Conservation (phyloP, 2,113 vertebrate species). For the Ranitomeya variabilis region DNA sequence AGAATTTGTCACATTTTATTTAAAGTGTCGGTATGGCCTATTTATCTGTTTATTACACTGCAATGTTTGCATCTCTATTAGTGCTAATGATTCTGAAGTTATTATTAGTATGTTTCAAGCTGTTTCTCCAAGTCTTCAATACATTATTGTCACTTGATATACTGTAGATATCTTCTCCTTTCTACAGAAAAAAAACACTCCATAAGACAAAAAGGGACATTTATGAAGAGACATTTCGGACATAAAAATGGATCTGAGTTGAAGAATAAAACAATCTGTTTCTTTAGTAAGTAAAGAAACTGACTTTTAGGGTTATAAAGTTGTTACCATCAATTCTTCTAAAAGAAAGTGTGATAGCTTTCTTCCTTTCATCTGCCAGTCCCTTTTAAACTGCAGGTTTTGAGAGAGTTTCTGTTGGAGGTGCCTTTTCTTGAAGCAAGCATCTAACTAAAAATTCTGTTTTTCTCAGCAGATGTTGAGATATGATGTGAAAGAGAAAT, state of each 20-base stretch:
- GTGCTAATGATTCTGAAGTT: not conserved
- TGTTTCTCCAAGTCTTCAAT: not conserved
- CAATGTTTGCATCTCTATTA: not conserved
- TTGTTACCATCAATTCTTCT: slow-evolving; percentile 68
- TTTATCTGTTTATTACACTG: not conserved
- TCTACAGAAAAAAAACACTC: slow-evolving; percentile 6
- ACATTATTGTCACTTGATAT: not conserved
- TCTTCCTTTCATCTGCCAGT: slow-evolving; percentile 66
- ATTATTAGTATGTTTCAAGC: not conserved
- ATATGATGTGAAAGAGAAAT: slow-evolving; percentile 72
- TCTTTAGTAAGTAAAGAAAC: slow-evolving; percentile 48
- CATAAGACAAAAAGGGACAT: slow-evolving; percentile 42
- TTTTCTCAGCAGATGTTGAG: slow-evolving; percentile 75
- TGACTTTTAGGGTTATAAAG: slow-evolving; percentile 62
- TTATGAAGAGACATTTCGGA: slow-evolving; percentile 44
- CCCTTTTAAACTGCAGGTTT: slow-evolving; percentile 68
- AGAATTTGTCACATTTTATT: no score
- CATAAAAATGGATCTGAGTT: slow-evolving; percentile 60
- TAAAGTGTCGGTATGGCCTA: no score
- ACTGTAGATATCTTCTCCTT: not conserved
- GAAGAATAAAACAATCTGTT: slow-evolving; percentile 60
- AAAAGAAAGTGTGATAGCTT: slow-evolving; percentile 65
- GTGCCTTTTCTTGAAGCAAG: slow-evolving; percentile 65
- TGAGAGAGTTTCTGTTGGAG: slow-evolving; percentile 63
- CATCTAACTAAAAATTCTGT: slow-evolving; percentile 71